These are phyloP conservation scores for Drosophila aldrichi DNA, from an alignment of 2,888 invertebrate genomes.

Conservation along the genomic window DNA sequence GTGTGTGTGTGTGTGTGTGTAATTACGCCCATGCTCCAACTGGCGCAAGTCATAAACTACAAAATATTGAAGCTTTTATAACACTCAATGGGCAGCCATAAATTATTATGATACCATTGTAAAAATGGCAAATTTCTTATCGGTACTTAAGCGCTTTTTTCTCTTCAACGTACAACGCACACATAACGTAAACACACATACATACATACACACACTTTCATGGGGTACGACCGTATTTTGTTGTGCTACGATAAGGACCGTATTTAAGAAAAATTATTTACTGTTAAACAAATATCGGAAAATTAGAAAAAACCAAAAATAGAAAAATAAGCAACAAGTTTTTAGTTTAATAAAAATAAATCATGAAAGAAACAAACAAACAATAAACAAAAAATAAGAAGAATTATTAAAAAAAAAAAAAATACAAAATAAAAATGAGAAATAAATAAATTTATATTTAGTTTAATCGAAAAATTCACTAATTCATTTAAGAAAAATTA, in stretches of 20 bases:
- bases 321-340: too few species aligned
- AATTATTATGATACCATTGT: slow-evolving; percentile 83
- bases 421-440: too few species aligned
- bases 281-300: slow-evolving; percentile 7
- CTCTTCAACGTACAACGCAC: slow-evolving; percentile 34
- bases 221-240: slow-evolving; percentile 22
- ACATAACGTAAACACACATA: not conserved
- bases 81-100: slow-evolving; percentile 81
- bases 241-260: slow-evolving; percentile 37
- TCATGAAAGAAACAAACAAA: too few species aligned
- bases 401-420: too few species aligned
- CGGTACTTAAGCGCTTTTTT: slow-evolving; percentile 75
- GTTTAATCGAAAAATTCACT: too few species aligned
- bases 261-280: slow-evolving; percentile 31
- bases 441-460: too few species aligned
- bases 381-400: too few species aligned
- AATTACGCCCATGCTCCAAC: slow-evolving; percentile 78
- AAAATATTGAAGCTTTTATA: slow-evolving; percentile 83
- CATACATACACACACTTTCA: slow-evolving; percentile 1
- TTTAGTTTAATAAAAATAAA: too few species aligned
- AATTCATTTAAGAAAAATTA: too few species aligned
- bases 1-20: slow-evolving; percentile 54
- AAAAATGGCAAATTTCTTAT: slow-evolving; percentile 82
- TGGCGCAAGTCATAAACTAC: slow-evolving; percentile 81
- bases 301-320: not conserved